A percentile compares a stretch with the other conserved stretches of the same genome.
Evolutionary conservation across 2,888 invertebrate genomes (phyloP).

Genomic region (Prionchulus punctatus): DNA sequence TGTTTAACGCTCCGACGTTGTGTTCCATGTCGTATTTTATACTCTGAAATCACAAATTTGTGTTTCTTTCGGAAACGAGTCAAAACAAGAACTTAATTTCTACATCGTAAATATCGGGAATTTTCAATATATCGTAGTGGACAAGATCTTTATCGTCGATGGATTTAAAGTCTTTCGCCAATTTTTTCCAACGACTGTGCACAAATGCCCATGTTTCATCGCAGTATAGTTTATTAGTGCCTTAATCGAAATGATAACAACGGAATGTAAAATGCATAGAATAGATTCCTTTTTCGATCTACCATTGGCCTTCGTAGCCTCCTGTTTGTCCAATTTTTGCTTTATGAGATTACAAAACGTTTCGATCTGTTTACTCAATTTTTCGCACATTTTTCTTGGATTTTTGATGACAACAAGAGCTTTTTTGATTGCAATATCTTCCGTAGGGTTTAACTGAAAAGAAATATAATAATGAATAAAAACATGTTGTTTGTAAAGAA

Average conservation of each 20-base stretch:
- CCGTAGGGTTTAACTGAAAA: constrained; percentile 4
- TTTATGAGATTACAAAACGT: background rate
- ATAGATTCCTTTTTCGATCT: no score
- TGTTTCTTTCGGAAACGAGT: background rate
- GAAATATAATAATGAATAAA: background rate
- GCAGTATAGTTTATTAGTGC: constrained; percentile 64
- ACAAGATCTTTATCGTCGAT: constrained; percentile 51
- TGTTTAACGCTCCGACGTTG: constrained; percentile 59
- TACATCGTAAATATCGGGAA: constrained; percentile 85
- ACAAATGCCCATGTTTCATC: constrained; percentile 96
- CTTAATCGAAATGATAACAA: no score
- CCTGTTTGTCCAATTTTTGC: no score
- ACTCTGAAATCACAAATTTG: constrained; percentile 39
- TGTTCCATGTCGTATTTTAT: constrained; percentile 92
- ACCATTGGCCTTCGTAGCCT: background rate
- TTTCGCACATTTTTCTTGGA: constrained; percentile 73
- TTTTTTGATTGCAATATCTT: constrained; percentile 56
- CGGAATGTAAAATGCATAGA: no score
- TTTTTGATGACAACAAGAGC: constrained; percentile 85
- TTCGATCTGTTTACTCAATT: constrained; percentile 62
- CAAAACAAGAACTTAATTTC: no score
- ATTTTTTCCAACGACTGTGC: constrained; percentile 90
- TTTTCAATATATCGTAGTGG: constrained; percentile 88
- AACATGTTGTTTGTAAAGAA: background rate
- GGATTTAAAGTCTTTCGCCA: constrained; percentile 79